phyloP scores from a whole-genome alignment of 2,888 invertebrate species.

The Dasypogon diadema region DNA sequence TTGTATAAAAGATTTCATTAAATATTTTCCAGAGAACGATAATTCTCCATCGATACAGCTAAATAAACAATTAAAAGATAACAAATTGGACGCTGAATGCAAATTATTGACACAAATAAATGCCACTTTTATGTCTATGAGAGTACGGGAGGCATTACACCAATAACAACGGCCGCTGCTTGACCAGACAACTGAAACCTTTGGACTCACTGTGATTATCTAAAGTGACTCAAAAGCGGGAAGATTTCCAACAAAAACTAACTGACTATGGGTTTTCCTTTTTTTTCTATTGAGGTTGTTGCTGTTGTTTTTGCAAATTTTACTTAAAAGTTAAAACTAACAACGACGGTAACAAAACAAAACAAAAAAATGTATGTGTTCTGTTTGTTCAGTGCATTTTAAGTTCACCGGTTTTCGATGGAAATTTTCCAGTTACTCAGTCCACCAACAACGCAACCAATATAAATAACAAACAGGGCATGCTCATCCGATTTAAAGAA shows the following conservation, averaged over 20 bases:
- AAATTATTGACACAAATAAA: background rate
- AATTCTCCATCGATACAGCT: background rate
- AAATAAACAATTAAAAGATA: conserved; percentile 1
- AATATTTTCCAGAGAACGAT: background rate
- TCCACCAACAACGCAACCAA: background rate
- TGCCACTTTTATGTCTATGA: background rate
- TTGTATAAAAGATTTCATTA: background rate
- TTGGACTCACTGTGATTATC: background rate
- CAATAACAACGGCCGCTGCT: no score
- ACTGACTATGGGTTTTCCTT: no score
- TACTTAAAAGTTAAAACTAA: no score
- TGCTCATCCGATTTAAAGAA: background rate
- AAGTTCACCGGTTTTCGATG: background rate
- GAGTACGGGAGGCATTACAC: background rate
- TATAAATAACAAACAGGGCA: conserved; percentile 1
- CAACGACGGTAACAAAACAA: background rate
- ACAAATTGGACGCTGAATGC: background rate
- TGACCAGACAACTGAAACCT: no score
- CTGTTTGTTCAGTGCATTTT: background rate
- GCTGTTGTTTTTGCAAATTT: background rate
- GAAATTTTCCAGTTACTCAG: background rate
- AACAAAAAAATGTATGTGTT: background rate
- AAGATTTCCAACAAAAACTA: no score
- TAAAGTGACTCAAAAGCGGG: no score
- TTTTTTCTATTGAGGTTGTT: no score